Conservation (phyloP, 1,140 invertebrate genomes). For the Mesaphorura yosii region DNA sequence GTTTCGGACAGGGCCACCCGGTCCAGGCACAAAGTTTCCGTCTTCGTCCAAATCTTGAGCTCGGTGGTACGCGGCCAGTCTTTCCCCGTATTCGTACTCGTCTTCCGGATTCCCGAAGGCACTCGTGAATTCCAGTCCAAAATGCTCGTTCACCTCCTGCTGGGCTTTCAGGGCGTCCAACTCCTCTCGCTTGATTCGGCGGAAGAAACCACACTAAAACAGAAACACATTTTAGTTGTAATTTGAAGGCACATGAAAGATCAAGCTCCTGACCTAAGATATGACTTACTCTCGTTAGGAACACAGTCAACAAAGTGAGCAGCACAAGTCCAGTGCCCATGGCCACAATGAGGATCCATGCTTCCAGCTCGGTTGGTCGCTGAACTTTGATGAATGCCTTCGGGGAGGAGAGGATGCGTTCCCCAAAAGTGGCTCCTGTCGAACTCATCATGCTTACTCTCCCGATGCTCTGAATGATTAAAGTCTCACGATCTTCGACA, state of each 20-base stretch:
- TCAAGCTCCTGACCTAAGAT: too few relatives aligned
- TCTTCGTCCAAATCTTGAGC: too few relatives aligned
- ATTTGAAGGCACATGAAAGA: too few relatives aligned
- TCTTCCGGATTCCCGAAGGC: not conserved
- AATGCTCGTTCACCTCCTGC: not conserved
- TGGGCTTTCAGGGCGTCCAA: not conserved
- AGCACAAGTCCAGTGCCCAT: not conserved
- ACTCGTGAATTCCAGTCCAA: not conserved
- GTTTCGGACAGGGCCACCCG: too few relatives aligned
- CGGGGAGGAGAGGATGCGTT: not conserved
- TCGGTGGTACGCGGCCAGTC: too few relatives aligned
- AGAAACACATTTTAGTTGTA: not conserved
- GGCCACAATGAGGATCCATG: constrained; percentile 8
- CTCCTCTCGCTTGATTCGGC: not conserved
- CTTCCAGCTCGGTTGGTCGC: not conserved
- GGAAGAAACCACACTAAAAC: constrained; percentile 1
- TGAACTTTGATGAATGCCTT: not conserved
- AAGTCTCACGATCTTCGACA: not conserved
- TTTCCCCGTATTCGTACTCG: not conserved
- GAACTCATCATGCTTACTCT: not conserved
- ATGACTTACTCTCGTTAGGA: too few relatives aligned
- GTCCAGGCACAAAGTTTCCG: too few relatives aligned
- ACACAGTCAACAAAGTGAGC: too few relatives aligned
- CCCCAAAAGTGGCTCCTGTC: not conserved
- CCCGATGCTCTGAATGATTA: constrained; percentile 1